Base-by-base conservation (phyloP, 2,113 vertebrate species). In the Phyllostomus discolor region DNA sequence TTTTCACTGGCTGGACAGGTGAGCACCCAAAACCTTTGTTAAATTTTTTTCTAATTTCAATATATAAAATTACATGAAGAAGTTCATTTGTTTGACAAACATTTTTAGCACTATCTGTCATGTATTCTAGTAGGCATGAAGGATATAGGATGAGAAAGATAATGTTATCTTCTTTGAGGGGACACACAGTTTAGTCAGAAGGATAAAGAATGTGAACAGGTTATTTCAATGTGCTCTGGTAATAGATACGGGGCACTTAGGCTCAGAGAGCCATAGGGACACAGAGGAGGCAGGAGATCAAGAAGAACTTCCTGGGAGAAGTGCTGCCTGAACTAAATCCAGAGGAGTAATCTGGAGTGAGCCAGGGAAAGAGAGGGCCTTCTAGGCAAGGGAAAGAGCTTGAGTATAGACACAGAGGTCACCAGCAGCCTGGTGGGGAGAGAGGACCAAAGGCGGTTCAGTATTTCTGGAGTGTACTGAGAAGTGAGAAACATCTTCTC, bases 11-110 rank as follows among this genome's bases (percentile, higher is more conserved):
- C 10, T 62, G 3, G 7, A 84, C 4, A 73, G n/a, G 43, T 11
- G 31, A 93, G 17, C 22, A 80, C n/a, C 33, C 20, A 72, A 89
- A 92, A 76, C 7, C 28, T 66, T 7, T 70, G 9, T 66, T 76
- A 87, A 84, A 22, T 46, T 7, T 41, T 72, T 93, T 84, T 85
- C 24, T 54, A 54, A 86, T 86, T 92, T 88, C 10, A 82, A 93
- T 17, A 69, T 50, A 57, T 28, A 88, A 94, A 86, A 93, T 73
- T 92, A 94, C 88, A 80, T 50, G 46, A 94, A 87, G 8, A 93
- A 69, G 41, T 96, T 20, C 70, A 72, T 70, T 72, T 14, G 52
- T 14, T 50, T 83, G 14, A 89, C 41, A 66, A 83, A 52, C 4
- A 81, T 48, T 92, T 79, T 69, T 35, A 88, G 57, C 26, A 83